Evolutionary conservation across 2,888 invertebrate genomes (phyloP).

Genomic region (Cephus pygmeus): DNA sequence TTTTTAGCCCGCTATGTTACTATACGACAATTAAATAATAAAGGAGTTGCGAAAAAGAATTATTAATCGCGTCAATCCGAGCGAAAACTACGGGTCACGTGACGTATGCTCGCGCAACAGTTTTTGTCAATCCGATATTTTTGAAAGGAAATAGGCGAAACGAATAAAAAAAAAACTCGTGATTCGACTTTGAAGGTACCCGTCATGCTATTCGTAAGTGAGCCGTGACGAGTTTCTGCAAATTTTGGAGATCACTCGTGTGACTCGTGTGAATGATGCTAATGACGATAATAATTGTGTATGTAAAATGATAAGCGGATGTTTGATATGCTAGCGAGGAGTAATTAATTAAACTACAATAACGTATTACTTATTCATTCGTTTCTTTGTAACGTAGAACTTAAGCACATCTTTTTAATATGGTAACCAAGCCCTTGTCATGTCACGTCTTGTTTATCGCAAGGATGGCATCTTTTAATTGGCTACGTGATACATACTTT

Average conservation of each 20-base stretch:
- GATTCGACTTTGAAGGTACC: neutral
- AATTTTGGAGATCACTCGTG: constrained; percentile 1
- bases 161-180: neutral
- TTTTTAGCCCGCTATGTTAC: constrained; percentile 17
- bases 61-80: constrained; percentile 14
- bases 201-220: constrained; percentile 1
- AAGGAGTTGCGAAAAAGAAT: constrained; percentile 2
- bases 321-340: constrained; percentile 26
- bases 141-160: constrained; percentile 12
- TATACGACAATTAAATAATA: constrained; percentile 9
- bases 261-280: constrained; percentile 26
- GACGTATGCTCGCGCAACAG: constrained; percentile 14
- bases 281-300: constrained; percentile 25
- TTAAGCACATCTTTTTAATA: constrained; percentile 32
- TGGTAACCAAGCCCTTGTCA: constrained; percentile 33
- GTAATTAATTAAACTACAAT: constrained; percentile 19
- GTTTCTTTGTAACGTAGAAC: constrained; percentile 46
- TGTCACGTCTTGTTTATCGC: constrained; percentile 44
- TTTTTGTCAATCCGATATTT: constrained; percentile 20
- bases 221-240: neutral
- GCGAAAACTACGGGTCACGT: constrained; percentile 11
- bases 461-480: constrained; percentile 13
- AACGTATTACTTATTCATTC: constrained; percentile 48
- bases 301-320: constrained; percentile 26
- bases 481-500: neutral